Evolutionary conservation across 1,140 invertebrate genomes (phyloP), one percentile per base, ranked within the genome.

Genomic region (Heliconius eleuchia): DNA sequence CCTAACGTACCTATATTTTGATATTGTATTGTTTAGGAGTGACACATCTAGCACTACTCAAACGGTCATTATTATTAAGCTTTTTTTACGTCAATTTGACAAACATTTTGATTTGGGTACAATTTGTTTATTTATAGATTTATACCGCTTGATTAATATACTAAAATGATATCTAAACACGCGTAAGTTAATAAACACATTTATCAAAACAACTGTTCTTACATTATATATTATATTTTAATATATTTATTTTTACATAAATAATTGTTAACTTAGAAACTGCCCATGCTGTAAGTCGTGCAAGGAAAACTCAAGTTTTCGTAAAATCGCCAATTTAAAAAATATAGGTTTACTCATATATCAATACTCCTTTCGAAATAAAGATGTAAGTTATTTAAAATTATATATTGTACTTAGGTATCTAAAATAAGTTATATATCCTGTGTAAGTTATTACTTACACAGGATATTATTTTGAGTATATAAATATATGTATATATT

Each of bases 341-440:
- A 82, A 85, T 18, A 55, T 82, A 52, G 85, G 84, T 34, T 57
- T 88, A 57, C 75, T 82, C 34, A 79, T 87, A 34, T 87, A 87
- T 73, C 83, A 78, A 18, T 74, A 82, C 57, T 78, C 50, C 13
- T 76, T 72, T 60, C 55, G 37, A 30, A 52, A 39, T 23, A 66
- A 30, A 70, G 52, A 83, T 66, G 84, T 88, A 71, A 85, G 82
- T 73, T 57, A 66, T 27, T 66, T 3, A 5, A 66, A 18, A 0
- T 60, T 60, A 60, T 60, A 23, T 60, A 30, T 66, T 30, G 11
- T 66, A 57, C 13, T 16, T 55, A 23, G 6, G 9, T n/a, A 57
- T 57, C 7, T 23, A 23, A 18, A 55, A 55, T 55, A 55, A 55
- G 55, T 23, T 57, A 23, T 23, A 23, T 23, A 0, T 23, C 23